phyloP scores from a whole-genome alignment of 2,797 vertebrate species.

The Vultur gryphus region DNA sequence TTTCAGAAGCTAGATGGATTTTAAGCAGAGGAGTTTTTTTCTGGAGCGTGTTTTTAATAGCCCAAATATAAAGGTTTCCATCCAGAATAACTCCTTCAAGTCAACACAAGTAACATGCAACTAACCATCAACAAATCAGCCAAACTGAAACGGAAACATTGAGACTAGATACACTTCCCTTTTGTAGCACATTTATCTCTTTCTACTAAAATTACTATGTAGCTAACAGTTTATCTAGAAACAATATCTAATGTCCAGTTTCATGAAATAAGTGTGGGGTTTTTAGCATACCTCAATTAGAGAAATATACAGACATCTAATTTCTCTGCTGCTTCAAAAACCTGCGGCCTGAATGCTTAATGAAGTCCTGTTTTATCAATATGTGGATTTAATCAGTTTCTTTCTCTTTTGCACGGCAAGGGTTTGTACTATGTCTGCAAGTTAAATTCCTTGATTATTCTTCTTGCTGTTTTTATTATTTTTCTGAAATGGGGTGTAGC shows the following conservation, averaged over 20 bases:
- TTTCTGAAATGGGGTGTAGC: not conserved
- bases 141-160: not conserved
- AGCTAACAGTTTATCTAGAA: not conserved
- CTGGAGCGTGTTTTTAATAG: not conserved
- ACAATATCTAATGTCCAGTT: not conserved
- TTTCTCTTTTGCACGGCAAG: not conserved
- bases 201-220: not conserved
- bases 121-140: not conserved
- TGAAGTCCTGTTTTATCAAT: not conserved
- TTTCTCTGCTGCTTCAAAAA: not conserved
- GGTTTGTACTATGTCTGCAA: not conserved
- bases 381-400: not conserved
- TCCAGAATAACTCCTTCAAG: not conserved
- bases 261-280: not conserved
- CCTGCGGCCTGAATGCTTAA: not conserved
- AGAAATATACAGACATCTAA: not conserved
- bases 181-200: not conserved
- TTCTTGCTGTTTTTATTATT: not conserved
- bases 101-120: not conserved
- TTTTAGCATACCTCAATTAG: not conserved
- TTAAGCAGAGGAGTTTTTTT: not conserved
- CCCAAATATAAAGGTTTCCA: not conserved
- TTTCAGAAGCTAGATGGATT: not conserved
- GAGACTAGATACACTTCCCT: not conserved
- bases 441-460: not conserved